Base-by-base conservation (phyloP, 2,888 invertebrate genomes). In the Baccha elongata region DNA sequence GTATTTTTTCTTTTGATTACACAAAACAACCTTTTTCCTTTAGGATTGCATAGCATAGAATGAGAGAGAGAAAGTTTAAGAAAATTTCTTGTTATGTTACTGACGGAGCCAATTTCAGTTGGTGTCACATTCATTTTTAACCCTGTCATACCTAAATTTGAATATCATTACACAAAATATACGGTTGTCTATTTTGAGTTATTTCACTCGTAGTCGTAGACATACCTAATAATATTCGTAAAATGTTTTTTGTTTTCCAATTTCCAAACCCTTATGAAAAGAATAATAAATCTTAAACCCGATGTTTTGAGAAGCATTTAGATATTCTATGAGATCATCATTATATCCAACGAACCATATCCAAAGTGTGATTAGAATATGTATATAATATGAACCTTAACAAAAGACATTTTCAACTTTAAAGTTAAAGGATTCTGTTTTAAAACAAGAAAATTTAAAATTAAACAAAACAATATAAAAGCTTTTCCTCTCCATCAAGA, bases 81-180 rank as follows among this genome's bases (percentile, higher is more conserved):
- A 37, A 42, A 13, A 46, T 46, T 19, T 19, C 46, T 46, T 46
- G 21, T 46, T 46, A 21, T 46, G 21, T 46, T 46, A 21, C 10
- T 46, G 6, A 2, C n/a, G n/a, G 46, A 11, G 21, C 46, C 21
- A 46, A 21, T 46, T 46, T 46, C n/a, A n/a, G n/a, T n/a, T 21
- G 19, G 19, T 46, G 46, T 21, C 19, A 46, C 46, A 46, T 11
- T 15, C 5, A 42, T 46, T 21, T 21, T 46, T 19, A 21, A 46
- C 19, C 46, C 4, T 46, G 46, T n/a, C 21, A 19, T 44, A 46
- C n/a, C 46, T 4, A 5, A 21, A 19, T 46, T 46, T 46, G 21
- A 21, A 21, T 46, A 21, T 46, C 4, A 46, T 19, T 10, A 46
- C 11, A 46, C 44, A 17, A 19, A 44, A 8, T 19, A 44, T 6